These are phyloP conservation scores for Microchirus variegatus DNA, from an alignment of 2,797 vertebrate genomes.

Conservation along the genomic window DNA sequence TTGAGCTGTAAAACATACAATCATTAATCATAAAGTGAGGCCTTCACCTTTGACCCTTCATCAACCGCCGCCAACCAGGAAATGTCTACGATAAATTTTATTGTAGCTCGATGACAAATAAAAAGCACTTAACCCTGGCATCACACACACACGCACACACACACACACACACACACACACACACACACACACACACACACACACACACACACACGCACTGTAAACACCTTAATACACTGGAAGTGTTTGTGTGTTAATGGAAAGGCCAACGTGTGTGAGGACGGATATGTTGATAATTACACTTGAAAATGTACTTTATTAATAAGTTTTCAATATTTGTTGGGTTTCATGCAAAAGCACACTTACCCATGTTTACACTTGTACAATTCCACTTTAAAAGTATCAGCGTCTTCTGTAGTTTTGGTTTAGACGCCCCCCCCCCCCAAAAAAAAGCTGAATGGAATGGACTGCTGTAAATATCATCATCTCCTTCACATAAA, in stretches of 20 bases:
- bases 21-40: neutral
- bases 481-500: neutral
- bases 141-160: neutral
- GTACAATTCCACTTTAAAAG: too few species aligned
- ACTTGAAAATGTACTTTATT: neutral
- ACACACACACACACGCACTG: conserved; percentile 1
- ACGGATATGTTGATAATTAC: neutral
- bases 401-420: too few species aligned
- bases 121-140: neutral
- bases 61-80: neutral
- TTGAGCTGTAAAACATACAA: neutral
- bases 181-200: neutral
- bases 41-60: neutral
- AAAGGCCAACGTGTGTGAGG: neutral
- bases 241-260: conserved; percentile 24
- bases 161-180: conserved; percentile 2
- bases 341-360: too few species aligned
- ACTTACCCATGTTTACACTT: too few species aligned
- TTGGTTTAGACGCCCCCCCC: too few species aligned
- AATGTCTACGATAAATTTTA: conserved; percentile 11
- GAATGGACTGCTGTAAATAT: too few species aligned
- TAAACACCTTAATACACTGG: neutral
- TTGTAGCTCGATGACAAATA: conserved; percentile 13
- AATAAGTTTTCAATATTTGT: neutral
- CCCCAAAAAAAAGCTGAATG: too few species aligned